Evolutionary conservation across 2,113 vertebrate genomes (phyloP).

Genomic region (Collichthys lucidus): DNA sequence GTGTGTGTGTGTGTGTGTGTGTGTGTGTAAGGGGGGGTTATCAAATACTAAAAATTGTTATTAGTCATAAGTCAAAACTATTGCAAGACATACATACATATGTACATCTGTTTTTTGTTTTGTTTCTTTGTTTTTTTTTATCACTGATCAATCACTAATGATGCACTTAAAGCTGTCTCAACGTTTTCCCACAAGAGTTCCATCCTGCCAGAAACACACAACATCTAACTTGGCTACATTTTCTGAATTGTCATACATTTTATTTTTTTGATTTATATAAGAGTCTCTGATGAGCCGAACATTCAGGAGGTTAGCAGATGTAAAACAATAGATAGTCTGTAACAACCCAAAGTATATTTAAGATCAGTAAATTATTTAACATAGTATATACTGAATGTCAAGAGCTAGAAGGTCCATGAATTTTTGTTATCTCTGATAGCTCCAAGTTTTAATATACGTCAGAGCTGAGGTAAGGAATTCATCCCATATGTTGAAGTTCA

Average conservation of each 20-base stretch:
- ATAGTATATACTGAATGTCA: neutral
- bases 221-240: conserved; percentile 18
- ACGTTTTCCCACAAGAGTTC: conserved; percentile 7
- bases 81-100: conserved; percentile 12
- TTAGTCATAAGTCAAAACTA: neutral
- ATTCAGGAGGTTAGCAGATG: conserved; percentile 19
- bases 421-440: neutral
- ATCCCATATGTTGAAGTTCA: conserved; percentile 11
- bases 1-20: too few relatives aligned
- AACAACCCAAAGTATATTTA: neutral
- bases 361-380: neutral
- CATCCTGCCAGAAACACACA: conserved; percentile 17
- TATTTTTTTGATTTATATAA: conserved; percentile 24
- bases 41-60: neutral
- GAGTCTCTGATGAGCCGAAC: conserved; percentile 9
- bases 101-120: conserved; percentile 14
- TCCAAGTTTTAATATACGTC: neutral
- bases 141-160: conserved; percentile 33
- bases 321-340: conserved; percentile 26
- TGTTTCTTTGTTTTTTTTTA: neutral
- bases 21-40: too few relatives aligned
- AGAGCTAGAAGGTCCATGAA: neutral
- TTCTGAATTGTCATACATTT: conserved; percentile 1
- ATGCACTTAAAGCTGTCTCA: conserved; percentile 1
- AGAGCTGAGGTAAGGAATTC: neutral